Base-by-base conservation (phyloP, 2,888 invertebrate species). In the Pycnomerus fuliginosus region DNA sequence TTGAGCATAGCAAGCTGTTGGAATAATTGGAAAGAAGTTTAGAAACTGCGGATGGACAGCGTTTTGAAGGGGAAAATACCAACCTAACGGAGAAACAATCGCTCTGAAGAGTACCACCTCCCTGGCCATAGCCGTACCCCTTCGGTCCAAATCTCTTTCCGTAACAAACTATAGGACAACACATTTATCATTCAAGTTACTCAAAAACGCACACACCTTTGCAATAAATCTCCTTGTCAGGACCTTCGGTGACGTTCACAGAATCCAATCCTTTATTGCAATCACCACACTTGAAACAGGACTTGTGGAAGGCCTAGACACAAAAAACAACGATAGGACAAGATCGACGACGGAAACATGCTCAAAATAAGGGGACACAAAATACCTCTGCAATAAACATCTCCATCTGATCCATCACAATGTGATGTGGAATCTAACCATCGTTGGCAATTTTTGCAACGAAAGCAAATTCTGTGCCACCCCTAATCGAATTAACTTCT, bases 41-140 rank as follows among this genome's bases (percentile, higher is more conserved):
- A 41, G 41, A 39, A 25, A 32, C 8, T 39, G 39, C 39, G 32
- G 31, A 32, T 31, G 14, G 10, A 32, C 25, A 29, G 38, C 32
- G 11, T 17, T 35, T 16, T 16, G 11, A 31, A 40, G 34, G 20
- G 17, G 23, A 24, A 23, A 25, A 30, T 45, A 46, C 50, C 84
- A 80, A 86, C 89, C 88, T 87, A 76, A 85, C 85, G 73, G 84
- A 81, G 76, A 83, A 84, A 76, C 83, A 83, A 78, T 92, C 92
- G 75, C 90, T 89, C 78, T 92, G 91, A 69, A 93, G 80, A 62
- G 90, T 90, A 71, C 93, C 93, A 71, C 90, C 92, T 70, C 98
- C 97, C 78, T 92, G 91, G 67, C 97, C 97, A 76, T 92, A 96
- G 68, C 95, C 96, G 75, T 95, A 95, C 74, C 93, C 93, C 78